These are phyloP conservation scores for Neosilurus hyrtlii DNA, from an alignment of 2,797 vertebrate genomes.

Conservation along the genomic window DNA sequence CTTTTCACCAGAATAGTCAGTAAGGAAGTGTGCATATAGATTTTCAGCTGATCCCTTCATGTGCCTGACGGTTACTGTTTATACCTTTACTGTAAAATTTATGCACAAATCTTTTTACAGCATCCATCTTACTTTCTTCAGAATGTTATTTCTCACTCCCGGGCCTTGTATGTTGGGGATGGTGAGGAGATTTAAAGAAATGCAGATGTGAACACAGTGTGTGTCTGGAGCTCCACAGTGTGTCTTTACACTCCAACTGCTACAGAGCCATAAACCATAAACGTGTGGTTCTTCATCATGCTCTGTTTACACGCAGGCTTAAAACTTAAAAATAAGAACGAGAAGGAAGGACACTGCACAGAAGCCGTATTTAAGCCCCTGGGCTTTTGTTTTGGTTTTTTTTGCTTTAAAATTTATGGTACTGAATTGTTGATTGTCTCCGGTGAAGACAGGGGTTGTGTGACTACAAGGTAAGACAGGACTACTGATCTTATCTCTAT, in stretches of 20 bases:
- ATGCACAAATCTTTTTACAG: too few species aligned
- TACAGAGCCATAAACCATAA: not conserved
- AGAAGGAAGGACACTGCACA: not conserved
- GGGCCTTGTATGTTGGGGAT: not conserved
- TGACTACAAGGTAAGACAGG: slow-evolving; percentile 20
- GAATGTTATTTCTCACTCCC: not conserved
- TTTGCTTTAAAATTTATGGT: too few species aligned
- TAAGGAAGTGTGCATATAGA: too few species aligned
- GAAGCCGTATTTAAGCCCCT: not conserved
- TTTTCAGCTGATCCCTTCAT: too few species aligned
- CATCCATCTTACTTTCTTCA: too few species aligned
- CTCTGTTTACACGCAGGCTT: not conserved
- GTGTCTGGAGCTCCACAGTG: not conserved
- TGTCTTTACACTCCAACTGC: not conserved
- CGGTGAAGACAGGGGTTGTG: not conserved
- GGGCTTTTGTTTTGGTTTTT: not conserved
- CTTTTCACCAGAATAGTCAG: too few species aligned
- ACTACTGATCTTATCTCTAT: slow-evolving; percentile 28
- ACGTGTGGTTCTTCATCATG: not conserved
- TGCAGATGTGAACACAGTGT: not conserved
- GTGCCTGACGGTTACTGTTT: too few species aligned
- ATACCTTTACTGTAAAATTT: too few species aligned
- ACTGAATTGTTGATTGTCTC: slow-evolving; percentile 37
- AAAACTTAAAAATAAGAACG: not conserved
- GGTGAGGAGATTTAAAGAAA: not conserved